Conservation (phyloP, 92 coral and sea anemone species). For the Siderastrea radians region DNA sequence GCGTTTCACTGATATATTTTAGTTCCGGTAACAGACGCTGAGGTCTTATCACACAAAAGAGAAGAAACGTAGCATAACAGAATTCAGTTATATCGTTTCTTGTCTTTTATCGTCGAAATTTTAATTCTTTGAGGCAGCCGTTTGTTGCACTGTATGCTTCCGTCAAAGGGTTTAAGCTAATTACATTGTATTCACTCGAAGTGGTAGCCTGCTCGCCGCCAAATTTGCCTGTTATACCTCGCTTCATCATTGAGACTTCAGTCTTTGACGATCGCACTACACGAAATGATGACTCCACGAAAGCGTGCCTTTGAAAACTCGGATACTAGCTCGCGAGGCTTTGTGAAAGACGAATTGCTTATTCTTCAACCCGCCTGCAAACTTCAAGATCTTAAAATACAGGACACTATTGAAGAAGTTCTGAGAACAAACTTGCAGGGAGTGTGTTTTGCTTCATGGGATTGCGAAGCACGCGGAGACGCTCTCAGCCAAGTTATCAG, state of each 20-base stretch:
- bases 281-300: conserved; percentile 23
- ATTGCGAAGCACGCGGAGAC: conserved; percentile 82
- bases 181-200: conserved; percentile 6
- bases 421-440: conserved; percentile 74
- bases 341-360: conserved; percentile 45
- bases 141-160: conserved; percentile 10
- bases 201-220: conserved; percentile 13
- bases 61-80: background rate
- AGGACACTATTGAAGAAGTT: conserved; percentile 81
- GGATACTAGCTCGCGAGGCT: background rate
- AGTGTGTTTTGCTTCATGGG: conserved; percentile 76
- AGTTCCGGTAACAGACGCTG: background rate
- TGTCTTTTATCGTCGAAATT: background rate
- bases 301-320: conserved; percentile 29
- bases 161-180: conserved; percentile 27
- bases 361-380: conserved; percentile 93
- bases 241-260: background rate
- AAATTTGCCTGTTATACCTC: background rate
- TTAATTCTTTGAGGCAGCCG: background rate
- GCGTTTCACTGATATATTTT: background rate
- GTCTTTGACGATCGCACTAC: background rate
- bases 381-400: conserved; percentile 87
- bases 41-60: background rate
- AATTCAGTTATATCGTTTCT: background rate
- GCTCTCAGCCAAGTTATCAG: conserved; percentile 79